phyloP scores from a whole-genome alignment of 2,797 vertebrate genomes.

The Amphiprion clarkii region DNA sequence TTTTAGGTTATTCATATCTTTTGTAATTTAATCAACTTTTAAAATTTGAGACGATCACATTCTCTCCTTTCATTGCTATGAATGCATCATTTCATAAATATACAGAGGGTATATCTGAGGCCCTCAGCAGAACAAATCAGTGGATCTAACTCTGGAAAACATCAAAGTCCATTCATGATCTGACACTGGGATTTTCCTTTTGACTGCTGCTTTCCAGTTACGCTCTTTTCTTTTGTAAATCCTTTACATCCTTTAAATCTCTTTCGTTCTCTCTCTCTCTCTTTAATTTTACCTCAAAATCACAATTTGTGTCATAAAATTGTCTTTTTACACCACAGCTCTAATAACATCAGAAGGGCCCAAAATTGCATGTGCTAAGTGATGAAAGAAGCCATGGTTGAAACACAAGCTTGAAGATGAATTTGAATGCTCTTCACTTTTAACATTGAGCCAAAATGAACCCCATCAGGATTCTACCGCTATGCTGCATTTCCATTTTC shows the following conservation, averaged over 20 bases:
- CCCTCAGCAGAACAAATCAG: conserved; percentile 50
- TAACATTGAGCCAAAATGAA: too few relatives aligned
- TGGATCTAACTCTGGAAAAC: conserved; percentile 37
- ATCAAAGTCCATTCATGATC: conserved; percentile 49
- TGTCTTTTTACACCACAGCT: not conserved
- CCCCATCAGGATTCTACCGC: not conserved
- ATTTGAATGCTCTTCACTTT: not conserved
- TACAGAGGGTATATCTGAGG: conserved; percentile 23
- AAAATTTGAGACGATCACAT: conserved; percentile 26
- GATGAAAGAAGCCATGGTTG: not conserved
- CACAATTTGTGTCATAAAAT: not conserved
- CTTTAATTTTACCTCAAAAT: conserved; percentile 2
- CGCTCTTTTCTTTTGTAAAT: not conserved
- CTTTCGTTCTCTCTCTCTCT: not conserved
- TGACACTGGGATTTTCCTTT: conserved; percentile 37
- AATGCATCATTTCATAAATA: conserved; percentile 37
- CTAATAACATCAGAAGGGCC: not conserved
- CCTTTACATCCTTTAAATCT: not conserved
- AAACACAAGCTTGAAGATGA: not conserved
- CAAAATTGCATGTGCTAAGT: not conserved
- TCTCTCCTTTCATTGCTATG: not conserved
- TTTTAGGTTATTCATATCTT: conserved; percentile 8
- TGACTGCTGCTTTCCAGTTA: conserved; percentile 29
- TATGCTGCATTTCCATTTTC: not conserved
- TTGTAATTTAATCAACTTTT: conserved; percentile 23